A percentile compares a stretch with the other conserved stretches of the same genome.
Conservation (phyloP, 1,140 invertebrate species). For the Orchestia grillus region DNA sequence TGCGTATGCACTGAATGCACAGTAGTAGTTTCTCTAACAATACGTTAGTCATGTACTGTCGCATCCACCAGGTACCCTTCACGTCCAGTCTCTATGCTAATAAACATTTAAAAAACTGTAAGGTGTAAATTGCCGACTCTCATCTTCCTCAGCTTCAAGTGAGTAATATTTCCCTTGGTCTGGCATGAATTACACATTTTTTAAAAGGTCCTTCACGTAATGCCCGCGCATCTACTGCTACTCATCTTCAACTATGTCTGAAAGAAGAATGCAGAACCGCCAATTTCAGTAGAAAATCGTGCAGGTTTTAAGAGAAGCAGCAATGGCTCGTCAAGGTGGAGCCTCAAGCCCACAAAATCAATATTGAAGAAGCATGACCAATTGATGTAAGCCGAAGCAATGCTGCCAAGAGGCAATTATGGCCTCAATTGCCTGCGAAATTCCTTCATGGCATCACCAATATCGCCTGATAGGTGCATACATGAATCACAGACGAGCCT, state of each 20-base stretch:
- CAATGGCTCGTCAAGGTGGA: background rate
- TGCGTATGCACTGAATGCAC: background rate
- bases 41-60: background rate
- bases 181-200: background rate
- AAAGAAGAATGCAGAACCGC: background rate
- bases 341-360: conserved; percentile 19
- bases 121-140: background rate
- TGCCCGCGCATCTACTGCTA: background rate
- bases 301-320: background rate
- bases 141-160: background rate
- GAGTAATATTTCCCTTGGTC: background rate
- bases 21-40: background rate
- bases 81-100: background rate
- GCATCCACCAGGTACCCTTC: background rate
- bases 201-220: background rate
- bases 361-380: conserved; percentile 43
- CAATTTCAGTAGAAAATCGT: conserved; percentile 9
- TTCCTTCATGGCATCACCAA: conserved; percentile 21
- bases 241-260: background rate
- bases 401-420: background rate
- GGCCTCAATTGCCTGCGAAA: conserved; percentile 10
- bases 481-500: conserved; percentile 34
- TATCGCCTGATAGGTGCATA: conserved; percentile 34
- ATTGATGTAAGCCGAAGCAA: conserved; percentile 34
- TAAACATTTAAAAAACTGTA: background rate